phyloP scores from a whole-genome alignment of 2,888 invertebrate genomes.

The Macrophya annulata region DNA sequence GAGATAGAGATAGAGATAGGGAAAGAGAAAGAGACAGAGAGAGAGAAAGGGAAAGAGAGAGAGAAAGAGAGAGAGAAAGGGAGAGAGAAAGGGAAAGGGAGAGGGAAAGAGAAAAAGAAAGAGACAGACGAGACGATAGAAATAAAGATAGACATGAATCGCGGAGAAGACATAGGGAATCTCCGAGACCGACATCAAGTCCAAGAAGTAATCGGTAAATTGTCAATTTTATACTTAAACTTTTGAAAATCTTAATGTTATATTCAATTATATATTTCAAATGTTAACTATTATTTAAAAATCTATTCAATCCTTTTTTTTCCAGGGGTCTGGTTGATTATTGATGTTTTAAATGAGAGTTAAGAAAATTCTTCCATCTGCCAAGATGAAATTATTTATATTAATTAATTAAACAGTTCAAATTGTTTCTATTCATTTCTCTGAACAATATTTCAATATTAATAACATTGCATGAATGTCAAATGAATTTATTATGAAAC shows the following conservation, averaged over 20 bases:
- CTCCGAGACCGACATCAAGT: conserved; percentile 73
- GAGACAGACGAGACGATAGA: conserved; percentile 74
- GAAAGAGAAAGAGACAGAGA: conserved; percentile 65
- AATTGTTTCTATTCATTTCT: conserved; percentile 50
- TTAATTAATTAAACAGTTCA: conserved; percentile 56
- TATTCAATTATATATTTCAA: no score
- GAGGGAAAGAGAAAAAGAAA: conserved; percentile 69
- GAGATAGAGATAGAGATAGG: conserved; percentile 57
- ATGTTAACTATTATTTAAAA: neutral
- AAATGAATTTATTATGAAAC: neutral
- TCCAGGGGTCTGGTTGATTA: conserved; percentile 77
- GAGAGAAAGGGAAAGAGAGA: conserved; percentile 67
- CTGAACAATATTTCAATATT: neutral
- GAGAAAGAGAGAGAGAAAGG: conserved; percentile 69
- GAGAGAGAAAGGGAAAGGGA: conserved; percentile 68
- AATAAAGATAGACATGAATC: conserved; percentile 73
- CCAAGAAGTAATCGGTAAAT: conserved; percentile 74
- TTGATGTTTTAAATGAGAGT: conserved; percentile 64
- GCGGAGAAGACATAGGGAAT: conserved; percentile 73
- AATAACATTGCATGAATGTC: conserved; percentile 33
- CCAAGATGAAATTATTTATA: conserved; percentile 58
- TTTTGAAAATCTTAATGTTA: neutral
- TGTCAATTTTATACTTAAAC: conserved; percentile 16
- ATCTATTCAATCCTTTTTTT: conserved; percentile 57
- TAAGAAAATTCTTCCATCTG: conserved; percentile 59